phyloP scores from a whole-genome alignment of 2,888 invertebrate genomes.

The Nomada fabriciana region DNA sequence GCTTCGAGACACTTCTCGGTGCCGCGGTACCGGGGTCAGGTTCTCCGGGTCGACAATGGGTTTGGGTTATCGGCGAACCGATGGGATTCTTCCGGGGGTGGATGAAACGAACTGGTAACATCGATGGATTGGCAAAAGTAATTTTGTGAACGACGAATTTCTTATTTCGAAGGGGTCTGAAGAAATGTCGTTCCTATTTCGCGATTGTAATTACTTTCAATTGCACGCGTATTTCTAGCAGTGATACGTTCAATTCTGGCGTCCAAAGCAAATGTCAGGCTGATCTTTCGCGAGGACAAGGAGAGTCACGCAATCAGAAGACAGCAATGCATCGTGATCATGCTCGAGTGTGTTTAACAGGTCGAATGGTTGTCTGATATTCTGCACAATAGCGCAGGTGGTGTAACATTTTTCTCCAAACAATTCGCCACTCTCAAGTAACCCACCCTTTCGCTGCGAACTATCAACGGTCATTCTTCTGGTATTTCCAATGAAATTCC shows the following conservation, averaged over 20 bases:
- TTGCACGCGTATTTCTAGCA: conserved; percentile 11
- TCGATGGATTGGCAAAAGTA: too few relatives aligned
- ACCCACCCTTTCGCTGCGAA: too few relatives aligned
- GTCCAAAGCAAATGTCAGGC: conserved; percentile 40
- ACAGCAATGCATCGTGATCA: conserved; percentile 24
- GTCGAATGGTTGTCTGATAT: conserved; percentile 36
- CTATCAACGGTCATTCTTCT: too few relatives aligned
- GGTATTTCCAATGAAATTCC: too few relatives aligned
- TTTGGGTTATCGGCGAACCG: too few relatives aligned
- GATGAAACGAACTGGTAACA: too few relatives aligned
- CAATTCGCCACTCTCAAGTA: background rate
- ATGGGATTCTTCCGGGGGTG: too few relatives aligned
- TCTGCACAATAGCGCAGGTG: background rate
- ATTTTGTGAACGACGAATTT: too few relatives aligned
- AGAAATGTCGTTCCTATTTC: background rate
- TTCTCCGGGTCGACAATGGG: background rate
- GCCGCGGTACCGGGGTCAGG: conserved; percentile 6
- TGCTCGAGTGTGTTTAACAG: conserved; percentile 25
- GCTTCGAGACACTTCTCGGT: conserved; percentile 13
- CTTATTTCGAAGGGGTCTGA: background rate
- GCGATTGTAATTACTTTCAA: conserved; percentile 11
- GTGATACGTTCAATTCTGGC: conserved; percentile 26
- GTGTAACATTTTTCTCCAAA: conserved; percentile 54
- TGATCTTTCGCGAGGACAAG: conserved; percentile 45
- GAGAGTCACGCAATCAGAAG: conserved; percentile 25